Percentiles rank a stretch among this genome's conserved stretches.
These are phyloP conservation scores for Cacoxenus indagator DNA, from an alignment of 2,888 invertebrate species.

Conservation along the genomic window DNA sequence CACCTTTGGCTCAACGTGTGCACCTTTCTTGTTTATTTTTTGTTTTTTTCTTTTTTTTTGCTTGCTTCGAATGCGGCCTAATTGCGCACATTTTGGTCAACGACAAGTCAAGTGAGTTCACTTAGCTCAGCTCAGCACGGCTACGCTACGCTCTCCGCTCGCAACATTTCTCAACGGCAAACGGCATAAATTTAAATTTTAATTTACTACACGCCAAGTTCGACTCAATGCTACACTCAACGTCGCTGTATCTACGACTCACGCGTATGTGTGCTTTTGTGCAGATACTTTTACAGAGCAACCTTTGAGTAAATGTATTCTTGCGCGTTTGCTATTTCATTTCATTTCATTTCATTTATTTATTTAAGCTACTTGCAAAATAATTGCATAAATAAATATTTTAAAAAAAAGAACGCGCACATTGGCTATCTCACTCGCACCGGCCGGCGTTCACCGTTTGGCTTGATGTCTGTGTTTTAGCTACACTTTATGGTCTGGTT, in stretches of 20 bases:
- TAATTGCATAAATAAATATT: conserved; percentile 68
- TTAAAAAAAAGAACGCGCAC: conserved; percentile 50
- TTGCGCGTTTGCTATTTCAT: conserved; percentile 48
- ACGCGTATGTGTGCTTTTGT: not conserved
- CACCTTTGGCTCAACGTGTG: too few relatives aligned
- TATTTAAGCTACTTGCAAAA: conserved; percentile 67
- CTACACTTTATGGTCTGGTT: not conserved
- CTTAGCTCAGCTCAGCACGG: not conserved
- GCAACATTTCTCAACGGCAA: conserved; percentile 38
- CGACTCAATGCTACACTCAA: too few relatives aligned
- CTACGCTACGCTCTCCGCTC: conserved; percentile 20
- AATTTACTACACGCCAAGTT: conserved; percentile 55
- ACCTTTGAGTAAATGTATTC: conserved; percentile 7
- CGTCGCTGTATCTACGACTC: not conserved
- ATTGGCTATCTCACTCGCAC: not conserved
- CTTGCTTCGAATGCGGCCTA: conserved; percentile 32
- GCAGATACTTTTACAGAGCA: not conserved
- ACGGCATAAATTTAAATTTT: conserved; percentile 67
- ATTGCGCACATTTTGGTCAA: conserved; percentile 23
- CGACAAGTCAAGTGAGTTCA: not conserved
- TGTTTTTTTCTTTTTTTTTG: conserved; percentile 37
- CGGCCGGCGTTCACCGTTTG: not conserved
- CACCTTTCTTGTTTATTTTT: not conserved
- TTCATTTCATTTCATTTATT: conserved; percentile 65
- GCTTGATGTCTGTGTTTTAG: conserved; percentile 14